phyloP scores from a whole-genome alignment of 2,113 vertebrate species.

The Cettia cetti region DNA sequence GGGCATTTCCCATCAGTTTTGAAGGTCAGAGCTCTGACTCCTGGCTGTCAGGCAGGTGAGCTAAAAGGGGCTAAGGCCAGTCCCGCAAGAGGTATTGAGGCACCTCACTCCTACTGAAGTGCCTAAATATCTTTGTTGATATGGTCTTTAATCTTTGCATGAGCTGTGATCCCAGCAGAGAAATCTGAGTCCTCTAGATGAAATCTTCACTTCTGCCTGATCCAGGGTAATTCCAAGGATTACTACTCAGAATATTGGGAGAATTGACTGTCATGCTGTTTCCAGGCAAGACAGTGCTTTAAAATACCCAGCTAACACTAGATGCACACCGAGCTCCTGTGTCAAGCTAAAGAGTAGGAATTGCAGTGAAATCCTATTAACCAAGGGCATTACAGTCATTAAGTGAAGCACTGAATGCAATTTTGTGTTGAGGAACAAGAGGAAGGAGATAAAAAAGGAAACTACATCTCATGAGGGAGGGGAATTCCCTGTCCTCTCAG shows the following conservation, averaged over 20 bases:
- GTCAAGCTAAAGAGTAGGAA: constrained; percentile 45
- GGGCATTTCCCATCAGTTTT: background rate
- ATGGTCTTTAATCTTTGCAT: constrained; percentile 42
- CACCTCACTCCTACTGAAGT: background rate
- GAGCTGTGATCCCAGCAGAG: constrained; percentile 23
- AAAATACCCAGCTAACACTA: background rate
- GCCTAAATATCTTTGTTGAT: constrained; percentile 6
- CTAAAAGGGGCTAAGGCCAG: background rate
- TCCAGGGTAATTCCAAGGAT: constrained; percentile 67
- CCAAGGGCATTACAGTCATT: constrained; percentile 49
- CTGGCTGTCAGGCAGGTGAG: background rate
- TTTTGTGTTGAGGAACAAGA: background rate
- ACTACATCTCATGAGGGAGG: background rate
- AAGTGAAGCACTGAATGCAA: background rate
- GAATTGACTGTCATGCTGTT: constrained; percentile 1
- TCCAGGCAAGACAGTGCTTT: constrained; percentile 17
- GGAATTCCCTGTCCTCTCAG: constrained; percentile 23
- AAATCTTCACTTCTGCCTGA: constrained; percentile 62
- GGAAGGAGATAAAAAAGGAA: background rate
- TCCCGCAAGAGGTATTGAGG: background rate
- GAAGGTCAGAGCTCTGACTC: background rate
- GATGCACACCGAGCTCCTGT: background rate
- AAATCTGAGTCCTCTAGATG: constrained; percentile 46
- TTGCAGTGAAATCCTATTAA: constrained; percentile 59
- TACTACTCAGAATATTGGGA: constrained; percentile 55